Evolutionary conservation across 2,113 vertebrate genomes (phyloP).

Genomic region (Tringa solitaria): DNA sequence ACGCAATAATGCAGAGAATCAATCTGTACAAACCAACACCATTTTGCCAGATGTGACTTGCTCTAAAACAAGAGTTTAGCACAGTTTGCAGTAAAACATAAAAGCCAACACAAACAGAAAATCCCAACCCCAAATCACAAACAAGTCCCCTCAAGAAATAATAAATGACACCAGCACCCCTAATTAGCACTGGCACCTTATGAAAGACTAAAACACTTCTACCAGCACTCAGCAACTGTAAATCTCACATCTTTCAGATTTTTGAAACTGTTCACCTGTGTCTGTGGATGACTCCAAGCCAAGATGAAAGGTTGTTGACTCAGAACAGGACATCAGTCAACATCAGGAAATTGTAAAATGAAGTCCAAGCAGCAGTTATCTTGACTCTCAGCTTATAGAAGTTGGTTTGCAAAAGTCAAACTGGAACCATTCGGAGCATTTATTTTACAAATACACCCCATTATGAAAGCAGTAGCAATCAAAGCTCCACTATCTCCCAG

Average conservation of each 20-base stretch:
- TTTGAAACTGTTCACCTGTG: not conserved
- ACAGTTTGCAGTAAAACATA: conserved; percentile 9
- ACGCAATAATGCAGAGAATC: conserved; percentile 37
- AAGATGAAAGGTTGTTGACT: not conserved
- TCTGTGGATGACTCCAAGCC: not conserved
- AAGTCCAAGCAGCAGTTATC: not conserved
- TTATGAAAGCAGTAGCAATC: not conserved
- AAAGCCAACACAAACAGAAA: not conserved
- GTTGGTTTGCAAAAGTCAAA: not conserved
- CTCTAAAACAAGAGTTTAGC: not conserved
- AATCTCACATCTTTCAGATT: not conserved
- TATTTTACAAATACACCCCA: not conserved
- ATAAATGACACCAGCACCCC: not conserved
- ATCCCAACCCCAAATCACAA: not conserved
- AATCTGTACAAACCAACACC: conserved; percentile 40
- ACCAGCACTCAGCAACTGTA: not conserved
- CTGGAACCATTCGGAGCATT: not conserved
- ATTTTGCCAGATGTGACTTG: conserved; percentile 33
- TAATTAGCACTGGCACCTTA: not conserved
- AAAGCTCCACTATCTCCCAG: not conserved
- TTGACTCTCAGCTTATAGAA: not conserved
- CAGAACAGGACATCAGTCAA: not conserved
- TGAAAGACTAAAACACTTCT: not conserved
- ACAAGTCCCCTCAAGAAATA: not conserved
- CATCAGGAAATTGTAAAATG: not conserved